Evolutionary conservation across 2,113 vertebrate species (phyloP).

Genomic region (Brachionichthys hirsutus): DNA sequence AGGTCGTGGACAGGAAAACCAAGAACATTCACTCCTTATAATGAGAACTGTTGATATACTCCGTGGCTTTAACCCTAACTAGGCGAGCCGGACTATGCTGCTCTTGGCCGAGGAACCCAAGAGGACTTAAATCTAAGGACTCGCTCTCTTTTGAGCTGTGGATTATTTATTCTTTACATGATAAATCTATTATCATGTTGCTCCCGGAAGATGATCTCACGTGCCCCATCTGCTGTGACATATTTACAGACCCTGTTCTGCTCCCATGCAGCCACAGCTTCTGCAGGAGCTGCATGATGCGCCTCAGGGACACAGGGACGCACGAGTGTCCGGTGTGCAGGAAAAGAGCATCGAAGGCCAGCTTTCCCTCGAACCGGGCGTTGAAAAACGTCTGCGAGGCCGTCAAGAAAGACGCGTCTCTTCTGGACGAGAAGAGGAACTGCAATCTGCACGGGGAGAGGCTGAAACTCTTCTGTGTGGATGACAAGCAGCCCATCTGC

Average conservation of each 20-base stretch:
- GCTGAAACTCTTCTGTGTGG: conserved; percentile 75
- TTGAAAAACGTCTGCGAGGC: conserved; percentile 77
- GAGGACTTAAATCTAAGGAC: conserved; percentile 15
- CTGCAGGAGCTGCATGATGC: conserved; percentile 65
- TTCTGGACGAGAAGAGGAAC: conserved; percentile 35
- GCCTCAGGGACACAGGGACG: conserved; percentile 56
- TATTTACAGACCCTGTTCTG: conserved; percentile 66
- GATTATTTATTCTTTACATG: conserved; percentile 11
- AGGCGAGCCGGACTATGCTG: neutral
- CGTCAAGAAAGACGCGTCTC: conserved; percentile 33
- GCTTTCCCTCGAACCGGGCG: conserved; percentile 69
- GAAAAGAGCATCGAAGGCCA: conserved; percentile 58
- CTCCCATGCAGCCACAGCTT: conserved; percentile 75
- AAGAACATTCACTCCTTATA: conserved; percentile 35
- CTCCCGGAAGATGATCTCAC: conserved; percentile 71
- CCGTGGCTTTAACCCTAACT: conserved; percentile 1
- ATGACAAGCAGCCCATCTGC: conserved; percentile 74
- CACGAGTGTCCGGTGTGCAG: conserved; percentile 71
- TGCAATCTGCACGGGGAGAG: conserved; percentile 70
- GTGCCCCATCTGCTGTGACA: conserved; percentile 75
- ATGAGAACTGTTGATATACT: conserved; percentile 15
- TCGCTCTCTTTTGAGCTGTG: conserved; percentile 11
- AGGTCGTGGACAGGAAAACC: conserved; percentile 49
- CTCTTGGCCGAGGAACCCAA: neutral
- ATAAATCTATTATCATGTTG: conserved; percentile 52